These are phyloP conservation scores for Gymnogyps californianus DNA, from an alignment of 2,113 vertebrate species.

Conservation along the genomic window DNA sequence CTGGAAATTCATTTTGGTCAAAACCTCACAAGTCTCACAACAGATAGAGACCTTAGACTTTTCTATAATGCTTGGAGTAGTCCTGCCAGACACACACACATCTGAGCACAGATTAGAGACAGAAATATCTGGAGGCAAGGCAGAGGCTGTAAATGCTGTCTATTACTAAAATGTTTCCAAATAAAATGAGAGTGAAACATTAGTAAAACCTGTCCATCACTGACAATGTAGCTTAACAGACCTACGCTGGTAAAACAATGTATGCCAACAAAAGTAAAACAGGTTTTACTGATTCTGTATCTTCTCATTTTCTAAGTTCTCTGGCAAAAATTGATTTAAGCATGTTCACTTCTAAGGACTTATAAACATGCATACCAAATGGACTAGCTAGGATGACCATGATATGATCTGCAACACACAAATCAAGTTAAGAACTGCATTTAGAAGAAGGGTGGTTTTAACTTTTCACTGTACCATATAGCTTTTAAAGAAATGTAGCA, in stretches of 20 bases:
- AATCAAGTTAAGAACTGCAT: background rate
- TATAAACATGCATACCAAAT: background rate
- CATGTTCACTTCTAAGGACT: background rate
- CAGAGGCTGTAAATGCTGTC: background rate
- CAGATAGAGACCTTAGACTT: conserved; percentile 7
- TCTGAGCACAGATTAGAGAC: background rate
- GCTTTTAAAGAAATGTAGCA: background rate
- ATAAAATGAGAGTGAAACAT: background rate
- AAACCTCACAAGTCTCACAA: background rate
- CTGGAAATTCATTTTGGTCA: conserved; percentile 19
- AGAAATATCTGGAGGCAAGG: background rate
- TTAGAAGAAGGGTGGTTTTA: background rate
- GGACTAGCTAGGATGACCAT: background rate
- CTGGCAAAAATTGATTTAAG: background rate
- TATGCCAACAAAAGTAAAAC: background rate
- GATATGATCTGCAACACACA: background rate
- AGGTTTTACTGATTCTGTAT: background rate
- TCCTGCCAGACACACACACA: background rate
- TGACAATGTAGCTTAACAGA: background rate
- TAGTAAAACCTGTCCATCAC: background rate
- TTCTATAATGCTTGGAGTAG: background rate
- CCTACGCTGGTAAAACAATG: background rate
- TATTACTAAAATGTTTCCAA: background rate
- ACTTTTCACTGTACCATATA: background rate
- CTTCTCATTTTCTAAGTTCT: background rate